A percentile compares a stretch with the other conserved stretches of the same genome.
phyloP scores from a whole-genome alignment of 1,140 invertebrate genomes.

The Panagrolaimus sp. region DNA sequence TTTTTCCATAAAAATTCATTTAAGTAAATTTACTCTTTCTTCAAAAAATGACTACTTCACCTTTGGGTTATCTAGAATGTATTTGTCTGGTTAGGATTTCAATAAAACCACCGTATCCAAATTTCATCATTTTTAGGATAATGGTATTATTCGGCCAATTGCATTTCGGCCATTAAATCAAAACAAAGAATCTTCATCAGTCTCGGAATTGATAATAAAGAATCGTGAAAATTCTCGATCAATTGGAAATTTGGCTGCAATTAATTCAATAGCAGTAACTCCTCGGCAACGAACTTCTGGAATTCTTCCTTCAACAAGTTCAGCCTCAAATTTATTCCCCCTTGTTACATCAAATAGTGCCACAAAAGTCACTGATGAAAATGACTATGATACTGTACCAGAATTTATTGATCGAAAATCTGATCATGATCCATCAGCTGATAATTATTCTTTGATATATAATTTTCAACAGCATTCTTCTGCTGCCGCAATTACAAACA shows the following conservation, averaged over 20 bases:
- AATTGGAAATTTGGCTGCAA: neutral
- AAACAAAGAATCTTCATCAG: neutral
- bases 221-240: slow-evolving; percentile 14
- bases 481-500: neutral
- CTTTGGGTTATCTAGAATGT: slow-evolving; percentile 22
- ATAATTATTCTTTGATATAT: slow-evolving; percentile 4
- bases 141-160: slow-evolving; percentile 40
- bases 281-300: too few species aligned
- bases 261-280: neutral
- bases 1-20: neutral
- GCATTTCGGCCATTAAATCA: slow-evolving; percentile 34
- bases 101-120: neutral
- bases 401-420: slow-evolving; percentile 35
- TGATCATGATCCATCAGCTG: neutral
- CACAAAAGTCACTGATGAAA: slow-evolving; percentile 34
- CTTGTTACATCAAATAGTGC: neutral
- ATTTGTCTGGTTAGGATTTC: slow-evolving; percentile 19
- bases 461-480: neutral
- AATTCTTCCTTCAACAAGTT: neutral
- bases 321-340: neutral
- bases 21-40: neutral
- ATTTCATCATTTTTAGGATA: slow-evolving; percentile 33
- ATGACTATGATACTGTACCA: slow-evolving; percentile 50
- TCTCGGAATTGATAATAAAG: neutral
- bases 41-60: neutral